Evolutionary conservation across 1,140 invertebrate species (phyloP), one percentile per base, ranked within the genome.

Genomic region (Tetramorium alpestre): DNA sequence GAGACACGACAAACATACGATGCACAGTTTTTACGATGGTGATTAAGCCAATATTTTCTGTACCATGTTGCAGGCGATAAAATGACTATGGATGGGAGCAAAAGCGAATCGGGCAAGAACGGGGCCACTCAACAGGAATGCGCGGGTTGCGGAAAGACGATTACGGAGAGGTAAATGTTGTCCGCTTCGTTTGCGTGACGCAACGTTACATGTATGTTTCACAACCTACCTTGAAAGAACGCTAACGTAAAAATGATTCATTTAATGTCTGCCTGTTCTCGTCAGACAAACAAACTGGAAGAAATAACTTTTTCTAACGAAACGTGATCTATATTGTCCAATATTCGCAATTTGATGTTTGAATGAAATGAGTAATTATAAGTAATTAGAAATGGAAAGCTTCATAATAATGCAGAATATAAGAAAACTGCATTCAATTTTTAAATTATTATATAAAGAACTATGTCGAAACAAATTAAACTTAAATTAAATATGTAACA

Each of bases 121-220:
- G 93, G 95, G 88, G 90, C 90, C 67, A 91, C 81, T 89, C 95
- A 93, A 54, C 96, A 97, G 87, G 97, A 97, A 87, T 98, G 97
- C 93, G 97, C 97, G 0, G 97, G 97, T 54, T 98, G 97, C 90
- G 97, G 97, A 13, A 98, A 98, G 94, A 93, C 96, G 62, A 98
- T 98, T 94, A 97, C 97, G 1, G 97, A 98, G 93, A 96, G 96
- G 96, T 96, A 92, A 92, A 78, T 73, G 69, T 41, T 73, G 22
- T 22, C n/a, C 41, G 80, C 41, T 62, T 75, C 56, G 28, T 84
- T 67, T 75, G 69, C 80, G 69, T 73, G 80, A 84, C 41, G 41
- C 18, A 72, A 47, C 41, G 80, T 13, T 47, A 73, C 67, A 4
- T 60, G 47, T 38, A 18, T 62, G 41, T 47, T 72, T 73, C 58